Evolutionary conservation across 1,140 invertebrate species (phyloP).

Genomic region (Pissodes strobi): DNA sequence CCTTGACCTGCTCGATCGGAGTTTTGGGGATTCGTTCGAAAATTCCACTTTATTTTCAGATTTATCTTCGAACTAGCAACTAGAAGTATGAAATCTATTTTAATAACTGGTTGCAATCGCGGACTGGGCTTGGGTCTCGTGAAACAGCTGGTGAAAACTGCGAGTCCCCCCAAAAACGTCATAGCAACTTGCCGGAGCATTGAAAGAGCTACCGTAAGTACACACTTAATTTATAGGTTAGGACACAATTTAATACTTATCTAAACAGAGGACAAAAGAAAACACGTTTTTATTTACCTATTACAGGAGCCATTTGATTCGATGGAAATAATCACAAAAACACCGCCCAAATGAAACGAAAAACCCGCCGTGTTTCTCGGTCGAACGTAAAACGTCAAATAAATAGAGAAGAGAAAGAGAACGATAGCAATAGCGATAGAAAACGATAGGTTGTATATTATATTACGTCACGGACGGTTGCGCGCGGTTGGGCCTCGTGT

Average conservation of each 20-base stretch:
- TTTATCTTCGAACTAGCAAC: neutral
- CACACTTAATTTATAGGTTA: constrained; percentile 35
- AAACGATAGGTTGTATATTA: too few relatives aligned
- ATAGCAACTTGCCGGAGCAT: constrained; percentile 76
- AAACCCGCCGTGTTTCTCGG: too few relatives aligned
- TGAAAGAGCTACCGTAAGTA: constrained; percentile 65
- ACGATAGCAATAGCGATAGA: too few relatives aligned
- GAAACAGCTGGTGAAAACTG: constrained; percentile 63
- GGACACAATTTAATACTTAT: neutral
- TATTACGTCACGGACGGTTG: too few relatives aligned
- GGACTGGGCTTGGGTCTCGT: constrained; percentile 85
- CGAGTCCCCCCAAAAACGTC: constrained; percentile 63
- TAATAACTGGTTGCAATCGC: constrained; percentile 87
- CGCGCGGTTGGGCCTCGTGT: too few relatives aligned
- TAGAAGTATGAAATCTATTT: constrained; percentile 70
- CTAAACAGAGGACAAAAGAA: too few relatives aligned
- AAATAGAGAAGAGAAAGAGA: too few relatives aligned
- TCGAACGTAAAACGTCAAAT: too few relatives aligned
- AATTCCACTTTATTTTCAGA: constrained; percentile 4
- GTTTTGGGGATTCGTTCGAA: neutral
- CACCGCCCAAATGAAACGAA: too few relatives aligned
- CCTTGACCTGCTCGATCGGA: neutral
- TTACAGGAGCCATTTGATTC: too few relatives aligned
- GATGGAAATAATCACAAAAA: too few relatives aligned
- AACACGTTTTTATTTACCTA: too few relatives aligned